phyloP scores from a whole-genome alignment of 2,113 vertebrate species.

The Chloroceryle aenea region DNA sequence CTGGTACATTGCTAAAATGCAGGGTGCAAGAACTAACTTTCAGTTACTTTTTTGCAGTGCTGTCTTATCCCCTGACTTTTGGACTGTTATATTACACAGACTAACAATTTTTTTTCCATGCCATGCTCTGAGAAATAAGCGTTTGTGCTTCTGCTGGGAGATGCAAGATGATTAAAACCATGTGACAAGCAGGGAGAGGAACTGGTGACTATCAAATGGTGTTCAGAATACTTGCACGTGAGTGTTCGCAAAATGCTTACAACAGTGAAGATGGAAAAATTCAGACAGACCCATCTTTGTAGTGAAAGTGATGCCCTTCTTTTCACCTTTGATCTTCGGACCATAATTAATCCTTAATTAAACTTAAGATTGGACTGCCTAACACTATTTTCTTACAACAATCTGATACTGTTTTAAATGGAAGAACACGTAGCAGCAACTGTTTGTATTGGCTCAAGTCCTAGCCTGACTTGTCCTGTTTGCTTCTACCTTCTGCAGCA shows the following conservation, averaged over 20 bases:
- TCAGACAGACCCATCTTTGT: background rate
- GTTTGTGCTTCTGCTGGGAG: background rate
- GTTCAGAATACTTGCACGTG: background rate
- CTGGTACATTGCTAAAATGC: background rate
- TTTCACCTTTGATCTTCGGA: background rate
- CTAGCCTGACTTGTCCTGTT: background rate
- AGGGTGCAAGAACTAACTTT: background rate
- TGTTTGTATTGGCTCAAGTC: background rate
- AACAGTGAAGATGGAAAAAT: background rate
- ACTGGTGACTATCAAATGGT: background rate
- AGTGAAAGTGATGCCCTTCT: background rate
- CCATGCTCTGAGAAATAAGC: background rate
- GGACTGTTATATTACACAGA: background rate
- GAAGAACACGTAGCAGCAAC: background rate
- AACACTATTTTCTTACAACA: background rate
- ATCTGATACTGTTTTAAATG: background rate
- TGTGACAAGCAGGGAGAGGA: background rate
- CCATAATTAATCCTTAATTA: background rate
- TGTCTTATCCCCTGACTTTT: background rate
- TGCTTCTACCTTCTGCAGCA: background rate
- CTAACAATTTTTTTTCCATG: background rate
- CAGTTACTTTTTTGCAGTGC: background rate
- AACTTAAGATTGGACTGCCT: background rate
- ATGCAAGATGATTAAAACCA: background rate
- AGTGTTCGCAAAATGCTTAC: background rate